Conservation (phyloP, 2,888 invertebrate species). For the Papilio elwesi region DNA sequence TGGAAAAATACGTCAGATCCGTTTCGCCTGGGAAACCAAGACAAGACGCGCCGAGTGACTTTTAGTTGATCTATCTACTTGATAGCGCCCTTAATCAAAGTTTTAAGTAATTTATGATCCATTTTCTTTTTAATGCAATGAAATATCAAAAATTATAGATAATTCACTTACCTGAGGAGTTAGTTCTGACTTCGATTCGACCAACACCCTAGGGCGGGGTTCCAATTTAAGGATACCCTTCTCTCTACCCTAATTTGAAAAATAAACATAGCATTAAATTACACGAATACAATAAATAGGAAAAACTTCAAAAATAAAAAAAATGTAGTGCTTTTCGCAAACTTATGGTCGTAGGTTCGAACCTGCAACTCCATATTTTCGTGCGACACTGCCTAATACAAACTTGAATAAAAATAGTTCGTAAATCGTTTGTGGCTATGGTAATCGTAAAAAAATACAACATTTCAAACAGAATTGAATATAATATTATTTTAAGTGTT, state of each 20-base stretch:
- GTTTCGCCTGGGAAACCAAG: no score
- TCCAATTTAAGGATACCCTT: constrained; percentile 74
- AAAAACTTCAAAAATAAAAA: neutral
- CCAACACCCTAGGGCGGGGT: constrained; percentile 59
- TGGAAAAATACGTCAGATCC: no score
- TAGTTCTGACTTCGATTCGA: constrained; percentile 64
- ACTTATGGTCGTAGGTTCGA: neutral
- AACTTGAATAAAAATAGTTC: neutral
- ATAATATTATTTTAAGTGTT: neutral
- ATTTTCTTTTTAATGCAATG: neutral
- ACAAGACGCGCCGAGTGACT: no score
- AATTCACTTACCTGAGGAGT: constrained; percentile 68
- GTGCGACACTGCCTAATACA: neutral
- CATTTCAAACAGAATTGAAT: no score
- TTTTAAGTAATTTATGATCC: no score
- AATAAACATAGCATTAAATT: neutral
- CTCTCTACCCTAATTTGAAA: constrained; percentile 62
- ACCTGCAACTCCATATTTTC: neutral
- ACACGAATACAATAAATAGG: neutral
- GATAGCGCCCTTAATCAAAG: no score
- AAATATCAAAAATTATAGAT: neutral
- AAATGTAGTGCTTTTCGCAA: neutral
- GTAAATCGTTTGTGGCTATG: no score
- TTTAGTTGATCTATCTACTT: no score
- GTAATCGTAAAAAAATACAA: no score